Evolutionary conservation across 2,797 vertebrate genomes (phyloP).

Genomic region (Pogonophryne albipinna): DNA sequence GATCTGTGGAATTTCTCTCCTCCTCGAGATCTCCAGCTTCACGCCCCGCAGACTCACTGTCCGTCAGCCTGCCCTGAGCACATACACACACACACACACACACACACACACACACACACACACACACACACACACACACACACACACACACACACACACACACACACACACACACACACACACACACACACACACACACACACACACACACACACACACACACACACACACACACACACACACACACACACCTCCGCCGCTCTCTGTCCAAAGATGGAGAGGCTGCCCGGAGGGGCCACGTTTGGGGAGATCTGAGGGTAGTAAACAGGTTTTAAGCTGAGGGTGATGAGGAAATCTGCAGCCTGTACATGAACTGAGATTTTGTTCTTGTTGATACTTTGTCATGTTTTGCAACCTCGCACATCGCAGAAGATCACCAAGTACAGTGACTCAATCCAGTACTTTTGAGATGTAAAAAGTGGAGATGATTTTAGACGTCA

Average conservation of each 20-base stretch:
- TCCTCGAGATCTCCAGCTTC: conserved; percentile 67
- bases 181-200: too few species aligned
- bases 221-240: too few species aligned
- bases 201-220: too few species aligned
- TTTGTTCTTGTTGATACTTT: conserved; percentile 1
- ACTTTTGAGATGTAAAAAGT: too few species aligned
- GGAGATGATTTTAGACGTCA: too few species aligned
- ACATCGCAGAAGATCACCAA: not conserved
- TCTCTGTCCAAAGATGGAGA: conserved; percentile 48
- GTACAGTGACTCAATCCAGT: not conserved
- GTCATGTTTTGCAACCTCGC: not conserved
- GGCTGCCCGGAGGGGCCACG: conserved; percentile 28
- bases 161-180: too few species aligned
- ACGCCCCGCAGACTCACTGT: conserved; percentile 50
- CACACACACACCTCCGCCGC: not conserved
- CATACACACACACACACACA: too few species aligned
- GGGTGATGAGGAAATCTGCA: conserved; percentile 10
- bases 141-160: too few species aligned
- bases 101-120: too few species aligned
- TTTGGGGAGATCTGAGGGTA: conserved; percentile 41
- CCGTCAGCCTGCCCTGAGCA: conserved; percentile 52
- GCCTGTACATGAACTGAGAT: not conserved
- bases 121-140: too few species aligned
- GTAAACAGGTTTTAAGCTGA: conserved; percentile 4
- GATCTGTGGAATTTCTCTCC: conserved; percentile 84